Percentiles rank a stretch among this genome's conserved stretches.
Evolutionary conservation across 2,113 vertebrate species (phyloP).

Genomic region (Xenopus laevis): DNA sequence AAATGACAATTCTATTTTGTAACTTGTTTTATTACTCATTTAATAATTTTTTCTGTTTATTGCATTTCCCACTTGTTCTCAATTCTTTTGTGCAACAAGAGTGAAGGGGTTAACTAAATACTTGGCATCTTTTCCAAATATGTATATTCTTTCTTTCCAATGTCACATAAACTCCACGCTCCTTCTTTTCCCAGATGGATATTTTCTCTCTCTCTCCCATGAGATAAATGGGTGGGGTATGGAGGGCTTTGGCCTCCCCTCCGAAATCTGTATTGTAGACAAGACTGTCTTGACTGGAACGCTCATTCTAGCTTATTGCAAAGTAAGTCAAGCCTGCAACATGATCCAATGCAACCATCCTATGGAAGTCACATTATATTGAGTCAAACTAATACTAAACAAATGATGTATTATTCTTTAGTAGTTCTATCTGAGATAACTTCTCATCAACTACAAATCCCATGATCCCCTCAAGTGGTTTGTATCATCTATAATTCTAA

Average conservation of each 20-base stretch:
- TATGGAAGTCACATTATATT: too few relatives aligned
- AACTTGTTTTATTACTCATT: too few relatives aligned
- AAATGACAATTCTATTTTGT: too few relatives aligned
- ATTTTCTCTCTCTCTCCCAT: slow-evolving; percentile 18
- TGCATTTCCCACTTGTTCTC: too few relatives aligned
- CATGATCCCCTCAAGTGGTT: too few relatives aligned
- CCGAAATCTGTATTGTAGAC: not conserved
- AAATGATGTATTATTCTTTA: too few relatives aligned
- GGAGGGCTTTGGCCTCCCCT: not conserved
- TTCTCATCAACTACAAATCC: too few relatives aligned
- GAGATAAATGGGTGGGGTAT: not conserved
- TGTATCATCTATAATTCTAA: too few relatives aligned
- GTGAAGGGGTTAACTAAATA: slow-evolving; percentile 19
- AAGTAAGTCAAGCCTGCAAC: not conserved
- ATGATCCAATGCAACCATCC: too few relatives aligned
- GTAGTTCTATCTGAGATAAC: too few relatives aligned
- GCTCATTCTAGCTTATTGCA: not conserved
- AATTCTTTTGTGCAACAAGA: too few relatives aligned
- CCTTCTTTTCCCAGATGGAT: slow-evolving; percentile 31
- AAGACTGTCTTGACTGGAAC: not conserved
- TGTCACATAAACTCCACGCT: slow-evolving; percentile 40
- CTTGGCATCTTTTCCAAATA: slow-evolving; percentile 25
- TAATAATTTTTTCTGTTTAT: not conserved
- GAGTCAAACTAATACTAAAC: too few relatives aligned
- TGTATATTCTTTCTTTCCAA: slow-evolving; percentile 25